A percentile compares a stretch with the other conserved stretches of the same genome.
Evolutionary conservation across 2,888 invertebrate species (phyloP).

Genomic region (Cryptosula pallasiana): DNA sequence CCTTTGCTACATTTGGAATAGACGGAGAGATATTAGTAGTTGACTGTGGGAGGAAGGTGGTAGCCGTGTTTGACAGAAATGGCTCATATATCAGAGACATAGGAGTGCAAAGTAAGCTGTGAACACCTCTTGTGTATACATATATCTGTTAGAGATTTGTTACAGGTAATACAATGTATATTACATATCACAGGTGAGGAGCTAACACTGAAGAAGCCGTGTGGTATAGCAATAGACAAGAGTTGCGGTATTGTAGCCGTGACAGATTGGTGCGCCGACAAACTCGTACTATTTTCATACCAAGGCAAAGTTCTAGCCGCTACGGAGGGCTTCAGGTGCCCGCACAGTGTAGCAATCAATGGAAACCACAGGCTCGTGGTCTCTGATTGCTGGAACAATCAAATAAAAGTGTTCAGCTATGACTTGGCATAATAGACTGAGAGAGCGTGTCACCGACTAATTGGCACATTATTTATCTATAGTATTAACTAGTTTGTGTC

Average conservation of each 20-base stretch:
- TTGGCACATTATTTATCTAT: too few species aligned
- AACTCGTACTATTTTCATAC: not conserved
- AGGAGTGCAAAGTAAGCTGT: not conserved
- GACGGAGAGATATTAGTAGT: constrained; percentile 10
- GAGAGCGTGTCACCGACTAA: too few species aligned
- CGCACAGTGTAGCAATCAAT: constrained; percentile 5
- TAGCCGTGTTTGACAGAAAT: not conserved
- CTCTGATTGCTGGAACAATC: constrained; percentile 19
- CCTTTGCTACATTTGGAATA: not conserved
- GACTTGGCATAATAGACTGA: too few species aligned
- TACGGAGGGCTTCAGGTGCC: not conserved
- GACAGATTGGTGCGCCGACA: constrained; percentile 1
- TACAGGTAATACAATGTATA: not conserved
- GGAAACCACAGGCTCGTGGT: constrained; percentile 9
- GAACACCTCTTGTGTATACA: too few species aligned
- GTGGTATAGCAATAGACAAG: constrained; percentile 2
- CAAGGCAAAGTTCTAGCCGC: not conserved
- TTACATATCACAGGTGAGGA: not conserved
- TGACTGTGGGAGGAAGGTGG: constrained; percentile 5
- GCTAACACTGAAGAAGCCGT: not conserved
- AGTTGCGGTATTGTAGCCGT: constrained; percentile 13
- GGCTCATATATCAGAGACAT: constrained; percentile 15
- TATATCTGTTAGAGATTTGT: too few species aligned
- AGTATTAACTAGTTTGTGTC: too few species aligned
- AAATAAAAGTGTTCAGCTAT: constrained; percentile 13